Base-by-base conservation (phyloP, 2,888 invertebrate genomes). In the Muschampia plurimacula region DNA sequence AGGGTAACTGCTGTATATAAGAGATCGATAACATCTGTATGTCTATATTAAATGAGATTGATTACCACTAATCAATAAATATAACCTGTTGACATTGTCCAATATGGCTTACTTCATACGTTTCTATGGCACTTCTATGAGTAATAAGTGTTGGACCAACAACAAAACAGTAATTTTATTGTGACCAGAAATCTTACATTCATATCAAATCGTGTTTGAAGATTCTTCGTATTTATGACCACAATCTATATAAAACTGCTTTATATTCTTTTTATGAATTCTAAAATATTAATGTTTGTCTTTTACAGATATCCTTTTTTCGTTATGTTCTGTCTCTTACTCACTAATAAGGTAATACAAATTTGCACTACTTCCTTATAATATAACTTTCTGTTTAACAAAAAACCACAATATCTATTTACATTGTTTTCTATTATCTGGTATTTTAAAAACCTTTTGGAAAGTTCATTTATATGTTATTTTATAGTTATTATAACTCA, bases 31-130 rank as follows among this genome's bases (percentile, higher is more conserved):
- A 28, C 22, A 39, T 39, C 55, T 22, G 9, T 41, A 12, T 39
- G 7, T 39, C 10, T 49, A 49, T 12, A 52, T 10, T 66, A n/a
- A 41, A 60, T 52, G n/a, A 52, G 12, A 60, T 60, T 66, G 9
- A 60, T 66, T 49, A 60, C 10, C 75, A 62, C 22, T 67, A 65
- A 75, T 75, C 75, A 74, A 74, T 75, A 67, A 74, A 36, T 22
- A 74, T 84, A 85, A 83, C 84, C 83, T 86, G 81, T 85, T 87
- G 83, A 84, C 81, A 84, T 85, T 87, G 88, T 89, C 86, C 91
- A 92, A 91, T 88, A 92, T 91, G 92, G 92, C 91, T 86, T 86
- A 80, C 85, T 82, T 81, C 82, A 81, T 83, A 83, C 82, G 79
- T 77, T 82, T 81, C 65, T 71, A 65, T 49, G 46, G 36, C 65